These are phyloP conservation scores for Stichodactyla helianthus DNA, from an alignment of 64 coral and sea anemone genomes.

Conservation along the genomic window DNA sequence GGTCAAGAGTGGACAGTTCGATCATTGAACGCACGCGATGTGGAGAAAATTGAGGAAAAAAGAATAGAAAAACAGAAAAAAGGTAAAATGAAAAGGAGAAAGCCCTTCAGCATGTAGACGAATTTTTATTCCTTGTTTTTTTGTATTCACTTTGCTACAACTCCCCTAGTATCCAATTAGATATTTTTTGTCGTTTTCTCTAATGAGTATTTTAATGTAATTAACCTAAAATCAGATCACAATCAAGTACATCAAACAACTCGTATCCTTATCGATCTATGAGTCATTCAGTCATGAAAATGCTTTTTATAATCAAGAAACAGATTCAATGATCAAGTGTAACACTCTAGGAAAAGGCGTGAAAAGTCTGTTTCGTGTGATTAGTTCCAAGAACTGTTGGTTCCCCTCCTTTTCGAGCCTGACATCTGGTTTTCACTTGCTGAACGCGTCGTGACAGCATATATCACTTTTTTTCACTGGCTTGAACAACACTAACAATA, in stretches of 20 bases:
- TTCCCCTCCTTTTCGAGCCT: not conserved
- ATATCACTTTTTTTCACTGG: not conserved
- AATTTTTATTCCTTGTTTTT: not conserved
- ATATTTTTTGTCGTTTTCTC: not conserved
- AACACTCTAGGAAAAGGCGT: not conserved
- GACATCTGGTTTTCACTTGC: not conserved
- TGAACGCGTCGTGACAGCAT: not conserved
- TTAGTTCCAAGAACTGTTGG: not conserved
- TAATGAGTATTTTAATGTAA: slow-evolving; percentile 16
- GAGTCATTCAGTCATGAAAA: not conserved
- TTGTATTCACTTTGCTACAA: too few relatives aligned
- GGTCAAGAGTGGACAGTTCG: too few relatives aligned
- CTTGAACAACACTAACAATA: not conserved
- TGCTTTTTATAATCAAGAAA: not conserved
- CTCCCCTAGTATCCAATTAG: not conserved
- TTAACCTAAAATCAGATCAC: slow-evolving; percentile 7
- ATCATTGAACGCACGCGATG: too few relatives aligned
- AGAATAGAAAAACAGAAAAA: too few relatives aligned
- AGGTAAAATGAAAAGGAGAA: too few relatives aligned
- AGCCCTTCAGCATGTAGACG: too few relatives aligned
- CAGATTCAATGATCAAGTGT: not conserved
- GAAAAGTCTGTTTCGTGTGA: not conserved
- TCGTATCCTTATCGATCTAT: not conserved
- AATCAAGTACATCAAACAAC: not conserved
- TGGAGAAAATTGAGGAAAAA: too few relatives aligned